Evolutionary conservation across 2,888 invertebrate species (phyloP), one percentile per base, ranked within the genome.

Genomic region (Sinhomidia bicolor): DNA sequence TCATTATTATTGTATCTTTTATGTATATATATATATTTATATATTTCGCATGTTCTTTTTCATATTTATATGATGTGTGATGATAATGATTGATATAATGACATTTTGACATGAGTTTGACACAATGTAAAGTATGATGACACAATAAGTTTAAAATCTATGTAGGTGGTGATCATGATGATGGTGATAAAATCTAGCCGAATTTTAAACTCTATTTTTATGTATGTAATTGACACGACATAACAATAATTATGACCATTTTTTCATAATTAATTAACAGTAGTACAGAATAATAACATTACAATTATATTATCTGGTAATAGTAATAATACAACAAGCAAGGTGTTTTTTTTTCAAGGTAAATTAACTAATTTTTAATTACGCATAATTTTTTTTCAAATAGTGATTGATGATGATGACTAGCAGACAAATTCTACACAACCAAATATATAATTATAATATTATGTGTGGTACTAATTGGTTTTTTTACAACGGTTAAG

Each of bases 211-310:
- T n/a, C n/a, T n/a, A n/a, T n/a, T n/a, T n/a, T n/a, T n/a, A n/a
- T n/a, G n/a, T n/a, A n/a, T 68, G 47, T 76, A 76, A 76, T 51
- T 29, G 51, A 76, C 76, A 76, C 29, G 7, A 76, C 17, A 62
- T 60, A 60, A 57, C 65, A 65, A 20, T 71, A 17, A 51, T 71
- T 41, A 51, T 76, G 29, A 76, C n/a, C n/a, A n/a, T n/a, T 3
- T 68, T 6, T 17, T 76, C 20, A 47, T 54, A 51, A 76, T 4
- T 76, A 51, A 68, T 68, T 36, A 68, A 68, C 41, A 68, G 41
- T 71, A 60, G 14, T 47, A 47, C 29, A 14, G 26, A 29, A 60
- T 60, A 23, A 23, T 10, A 32, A 57, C n/a, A n/a, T n/a, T n/a
- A n/a, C n/a, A n/a, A n/a, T n/a, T n/a, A n/a, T 23, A 60, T 23